Evolutionary conservation across 2,888 invertebrate species (phyloP).

Genomic region (Anthophora plumipes): DNA sequence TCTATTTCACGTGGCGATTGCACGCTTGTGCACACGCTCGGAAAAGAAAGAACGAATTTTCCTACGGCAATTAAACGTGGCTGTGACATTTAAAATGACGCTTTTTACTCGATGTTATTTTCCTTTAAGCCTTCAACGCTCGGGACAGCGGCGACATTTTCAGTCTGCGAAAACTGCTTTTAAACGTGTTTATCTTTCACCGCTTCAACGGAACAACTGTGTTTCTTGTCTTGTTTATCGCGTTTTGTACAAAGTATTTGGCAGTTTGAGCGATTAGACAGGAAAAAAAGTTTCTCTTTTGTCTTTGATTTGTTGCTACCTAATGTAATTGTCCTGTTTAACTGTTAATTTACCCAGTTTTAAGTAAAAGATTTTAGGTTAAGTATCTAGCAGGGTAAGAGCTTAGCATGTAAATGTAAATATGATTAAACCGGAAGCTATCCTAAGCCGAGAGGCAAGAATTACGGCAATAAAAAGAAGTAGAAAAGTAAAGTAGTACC

Average conservation of each 20-base stretch:
- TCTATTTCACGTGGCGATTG: slow-evolving; percentile 8
- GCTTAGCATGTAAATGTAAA: too few relatives aligned
- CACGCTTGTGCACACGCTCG: not conserved
- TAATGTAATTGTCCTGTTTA: too few relatives aligned
- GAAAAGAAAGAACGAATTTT: slow-evolving; percentile 21
- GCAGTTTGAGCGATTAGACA: not conserved
- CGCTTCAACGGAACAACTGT: slow-evolving; percentile 18
- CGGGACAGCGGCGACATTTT: slow-evolving; percentile 1
- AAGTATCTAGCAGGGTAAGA: too few relatives aligned
- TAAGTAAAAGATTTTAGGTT: too few relatives aligned
- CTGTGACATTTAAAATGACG: slow-evolving; percentile 37
- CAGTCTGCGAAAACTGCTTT: slow-evolving; percentile 26
- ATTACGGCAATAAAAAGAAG: too few relatives aligned
- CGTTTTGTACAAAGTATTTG: not conserved
- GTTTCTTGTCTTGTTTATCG: slow-evolving; percentile 13
- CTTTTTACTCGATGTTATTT: slow-evolving; percentile 37
- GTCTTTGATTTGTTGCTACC: not conserved
- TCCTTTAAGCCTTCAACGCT: slow-evolving; percentile 48
- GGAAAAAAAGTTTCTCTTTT: not conserved
- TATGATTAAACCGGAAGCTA: too few relatives aligned
- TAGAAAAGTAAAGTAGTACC: too few relatives aligned
- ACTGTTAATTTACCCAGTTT: too few relatives aligned
- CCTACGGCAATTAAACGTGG: slow-evolving; percentile 51
- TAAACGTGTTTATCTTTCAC: slow-evolving; percentile 44
- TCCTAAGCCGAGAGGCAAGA: too few relatives aligned